Percentiles rank a stretch among this genome's conserved stretches.
Evolutionary conservation across 2,113 vertebrate genomes (phyloP).

Genomic region (Burhinus bistriatus): DNA sequence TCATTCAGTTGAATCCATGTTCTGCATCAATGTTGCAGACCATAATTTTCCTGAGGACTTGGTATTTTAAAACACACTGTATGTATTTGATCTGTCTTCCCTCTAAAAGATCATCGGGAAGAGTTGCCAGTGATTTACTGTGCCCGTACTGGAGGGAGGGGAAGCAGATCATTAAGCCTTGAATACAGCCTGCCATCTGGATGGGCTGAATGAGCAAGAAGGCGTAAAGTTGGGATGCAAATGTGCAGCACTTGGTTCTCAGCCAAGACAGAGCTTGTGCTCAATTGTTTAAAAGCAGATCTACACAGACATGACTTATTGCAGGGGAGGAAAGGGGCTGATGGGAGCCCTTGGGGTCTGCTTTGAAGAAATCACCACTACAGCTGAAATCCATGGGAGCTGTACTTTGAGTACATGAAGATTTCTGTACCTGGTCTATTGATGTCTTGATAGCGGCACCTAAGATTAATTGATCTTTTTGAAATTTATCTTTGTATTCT

Average conservation of each 20-base stretch:
- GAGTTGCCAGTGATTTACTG: conserved; percentile 31
- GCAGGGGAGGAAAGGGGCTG: neutral
- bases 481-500: neutral
- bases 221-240: conserved; percentile 41
- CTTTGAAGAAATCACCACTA: neutral
- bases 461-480: neutral
- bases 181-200: conserved; percentile 37
- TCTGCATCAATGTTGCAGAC: neutral
- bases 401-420: neutral
- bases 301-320: neutral
- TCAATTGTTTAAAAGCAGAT: conserved; percentile 39
- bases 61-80: neutral
- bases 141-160: neutral
- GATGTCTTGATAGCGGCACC: neutral
- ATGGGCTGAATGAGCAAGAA: conserved; percentile 13
- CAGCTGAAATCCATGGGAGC: neutral
- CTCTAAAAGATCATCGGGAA: conserved; percentile 23
- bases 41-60: neutral
- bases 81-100: conserved; percentile 12
- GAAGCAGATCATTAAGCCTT: conserved; percentile 38
- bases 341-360: neutral
- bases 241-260: conserved; percentile 21
- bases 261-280: conserved; percentile 20
- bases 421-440: neutral
- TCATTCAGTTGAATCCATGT: neutral